Base-by-base conservation (phyloP, 2,113 vertebrate species). In the Tachuris rubrigastra region DNA sequence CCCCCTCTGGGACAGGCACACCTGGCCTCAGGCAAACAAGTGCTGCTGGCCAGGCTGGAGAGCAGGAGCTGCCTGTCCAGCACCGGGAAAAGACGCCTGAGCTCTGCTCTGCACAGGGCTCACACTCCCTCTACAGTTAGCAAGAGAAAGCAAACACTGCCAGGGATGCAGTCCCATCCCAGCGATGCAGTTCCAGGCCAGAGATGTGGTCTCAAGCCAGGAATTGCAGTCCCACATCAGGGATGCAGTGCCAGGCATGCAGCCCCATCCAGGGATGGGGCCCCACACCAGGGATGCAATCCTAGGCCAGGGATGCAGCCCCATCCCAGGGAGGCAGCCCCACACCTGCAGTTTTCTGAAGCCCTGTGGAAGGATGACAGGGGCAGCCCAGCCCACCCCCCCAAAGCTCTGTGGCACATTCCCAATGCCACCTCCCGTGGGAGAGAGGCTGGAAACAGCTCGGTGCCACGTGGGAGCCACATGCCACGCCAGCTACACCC, bases 401-500 rank as follows among this genome's bases (percentile, higher is more conserved):
- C 65, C 42, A 9, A 17, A 67, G 69, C 7, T 33, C 76, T 30
- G 5, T 4, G 37, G 8, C 49, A 22, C 8, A 21, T 19, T 46
- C 49, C 87, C 31, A 24, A 17, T 0, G 0, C 30, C 58, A 39
- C 3, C 35, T 17, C 5, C 1, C 5, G 24, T 28, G 33, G 49
- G 16, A 89, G 25, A 4, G 31, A 7, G 28, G 28, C 89, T 55
- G 52, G 14, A 49, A 50, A 42, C 10, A 33, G 39, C 39, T 65
- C 4, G 16, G 75, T 44, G 28, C 53, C 19, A 8, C 14, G 2
- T 1, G 30, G 58, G 50, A 74, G 18, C 6, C 87, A 19, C 11
- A 0, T 2, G 25, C 33, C 55, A 15, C 2, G 13, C 11, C 4
- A 18, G 7, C 44, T 11, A n/a, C 60, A 33, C 10, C 58, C 58